Percentiles rank a stretch among this genome's conserved stretches.
Evolutionary conservation across 2,888 invertebrate species (phyloP).

Genomic region (Rutpela maculata): DNA sequence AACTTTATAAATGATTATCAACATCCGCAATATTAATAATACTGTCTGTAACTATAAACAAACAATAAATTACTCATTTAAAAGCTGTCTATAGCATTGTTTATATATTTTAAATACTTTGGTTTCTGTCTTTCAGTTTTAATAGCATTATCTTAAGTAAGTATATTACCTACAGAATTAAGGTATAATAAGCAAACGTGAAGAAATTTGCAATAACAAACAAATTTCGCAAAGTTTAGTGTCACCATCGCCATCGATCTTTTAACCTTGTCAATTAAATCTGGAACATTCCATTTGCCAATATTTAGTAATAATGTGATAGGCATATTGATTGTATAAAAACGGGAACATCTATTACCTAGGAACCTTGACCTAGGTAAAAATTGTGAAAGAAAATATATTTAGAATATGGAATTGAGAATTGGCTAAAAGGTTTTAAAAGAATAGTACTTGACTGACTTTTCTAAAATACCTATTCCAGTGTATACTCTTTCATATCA

Average conservation of each 20-base stretch:
- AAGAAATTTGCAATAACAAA: constrained; percentile 13
- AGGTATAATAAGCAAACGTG: background rate
- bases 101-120: background rate
- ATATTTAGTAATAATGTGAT: constrained; percentile 20
- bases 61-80: too few relatives aligned
- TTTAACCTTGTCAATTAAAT: constrained; percentile 31
- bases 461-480: too few relatives aligned
- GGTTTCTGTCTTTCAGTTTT: background rate
- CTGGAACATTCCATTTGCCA: constrained; percentile 26
- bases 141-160: background rate
- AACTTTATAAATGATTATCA: too few relatives aligned
- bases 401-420: background rate
- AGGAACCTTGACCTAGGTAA: background rate
- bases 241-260: constrained; percentile 22
- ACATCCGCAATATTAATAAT: too few relatives aligned
- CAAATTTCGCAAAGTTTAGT: constrained; percentile 31
- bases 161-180: background rate
- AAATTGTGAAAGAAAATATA: background rate
- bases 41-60: too few relatives aligned
- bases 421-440: too few relatives aligned
- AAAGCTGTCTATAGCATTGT: too few relatives aligned
- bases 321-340: background rate
- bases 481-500: too few relatives aligned
- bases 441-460: too few relatives aligned
- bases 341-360: background rate